Base-by-base conservation (phyloP, 2,888 invertebrate genomes). In the Anaspis maculata region DNA sequence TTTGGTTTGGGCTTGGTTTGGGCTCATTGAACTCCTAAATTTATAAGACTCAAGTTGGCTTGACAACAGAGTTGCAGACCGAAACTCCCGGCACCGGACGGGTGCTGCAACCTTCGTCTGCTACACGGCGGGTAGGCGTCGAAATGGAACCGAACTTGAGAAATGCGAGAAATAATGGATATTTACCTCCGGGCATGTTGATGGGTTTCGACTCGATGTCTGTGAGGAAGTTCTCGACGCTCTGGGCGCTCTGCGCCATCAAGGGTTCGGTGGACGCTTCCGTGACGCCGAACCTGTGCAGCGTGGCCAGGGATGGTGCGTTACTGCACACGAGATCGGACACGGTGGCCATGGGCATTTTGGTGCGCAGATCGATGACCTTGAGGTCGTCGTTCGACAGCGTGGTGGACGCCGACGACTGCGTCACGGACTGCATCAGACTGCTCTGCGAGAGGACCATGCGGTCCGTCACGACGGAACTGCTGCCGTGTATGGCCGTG, bases 331-430 rank as follows among this genome's bases (percentile, higher is more conserved):
- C 68, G 52, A 51, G 64, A 68, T 55, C 70, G 48, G 61, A 64
- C 15, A 51, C 68, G 45, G 66, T 73, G 53, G 50, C 68, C 47
- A 72, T 69, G 35, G 68, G 50, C 57, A 77, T 74, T 25, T 85
- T 83, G 68, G 79, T 79, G 13, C 79, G 66, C 25, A 81, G 69
- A 64, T 81, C 82, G 36, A 81, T 78, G n/a, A 74, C 78, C 43
- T 66, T 68, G 27, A 72, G 61, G 15, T 65, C 64, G n/a, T 71
- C 68, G 27, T 39, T 34, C 2, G 39, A 29, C 30, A 31, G 27
- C 25, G 16, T 19, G 19, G 19, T 5, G 19, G 19, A 19, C 5
- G 5, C 5, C 19, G 37, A 21, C 3, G 37, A 13, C 3, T 32
- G 32, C 15, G 37, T 10, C 25, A 41, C 25, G 21, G 25, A 37